Conservation (phyloP, 2,113 vertebrate species). For the Erpornis zantholeuca region DNA sequence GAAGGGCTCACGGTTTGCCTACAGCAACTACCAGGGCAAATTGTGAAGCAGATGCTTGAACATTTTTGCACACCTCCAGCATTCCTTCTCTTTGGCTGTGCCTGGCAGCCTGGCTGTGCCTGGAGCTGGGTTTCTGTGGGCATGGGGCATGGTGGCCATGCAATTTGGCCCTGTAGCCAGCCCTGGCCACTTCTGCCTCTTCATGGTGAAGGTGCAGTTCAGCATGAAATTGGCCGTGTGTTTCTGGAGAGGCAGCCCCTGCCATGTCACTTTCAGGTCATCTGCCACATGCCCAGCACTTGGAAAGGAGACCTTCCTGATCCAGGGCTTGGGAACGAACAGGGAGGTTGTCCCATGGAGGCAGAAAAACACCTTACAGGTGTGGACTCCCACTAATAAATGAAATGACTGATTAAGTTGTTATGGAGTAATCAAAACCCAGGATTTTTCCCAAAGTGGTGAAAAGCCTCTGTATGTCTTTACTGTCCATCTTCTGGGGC, state of each 20-base stretch:
- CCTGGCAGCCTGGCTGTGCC: background rate
- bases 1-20: background rate
- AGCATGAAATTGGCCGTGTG: accelerated
- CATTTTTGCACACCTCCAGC: background rate
- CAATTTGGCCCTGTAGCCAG: background rate
- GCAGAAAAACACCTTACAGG: background rate
- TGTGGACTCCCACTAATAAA: background rate
- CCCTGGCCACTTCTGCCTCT: background rate
- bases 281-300: accelerated
- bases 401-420: background rate
- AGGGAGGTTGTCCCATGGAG: background rate
- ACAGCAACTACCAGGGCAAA: background rate
- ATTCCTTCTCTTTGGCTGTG: background rate
- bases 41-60: background rate
- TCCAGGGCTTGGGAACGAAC: background rate
- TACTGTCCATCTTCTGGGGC: background rate
- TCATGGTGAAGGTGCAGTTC: accelerated
- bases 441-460: background rate
- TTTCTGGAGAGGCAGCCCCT: background rate
- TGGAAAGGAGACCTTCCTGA: background rate
- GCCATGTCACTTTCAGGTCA: background rate
- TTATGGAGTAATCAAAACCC: background rate
- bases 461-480: background rate
- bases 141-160: accelerated
- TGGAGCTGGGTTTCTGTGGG: background rate